Evolutionary conservation across 2,113 vertebrate genomes (phyloP).

Genomic region (Cygnus buccinator): DNA sequence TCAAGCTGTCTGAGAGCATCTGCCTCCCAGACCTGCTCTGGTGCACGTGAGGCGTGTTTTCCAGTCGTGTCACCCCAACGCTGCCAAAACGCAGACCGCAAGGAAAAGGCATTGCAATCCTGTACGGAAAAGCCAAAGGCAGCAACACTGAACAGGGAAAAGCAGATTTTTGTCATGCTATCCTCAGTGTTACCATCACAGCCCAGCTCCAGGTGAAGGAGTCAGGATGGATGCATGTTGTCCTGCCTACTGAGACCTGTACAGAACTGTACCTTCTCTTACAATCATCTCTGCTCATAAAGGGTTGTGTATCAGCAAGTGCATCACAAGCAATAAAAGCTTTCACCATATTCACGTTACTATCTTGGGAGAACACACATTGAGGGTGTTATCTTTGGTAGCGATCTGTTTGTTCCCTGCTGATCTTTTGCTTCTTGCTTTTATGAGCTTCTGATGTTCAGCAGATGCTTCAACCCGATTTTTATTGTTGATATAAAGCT

Average conservation of each 20-base stretch:
- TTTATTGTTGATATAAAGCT: background rate
- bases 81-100: background rate
- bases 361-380: background rate
- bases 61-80: background rate
- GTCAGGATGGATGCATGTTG: fast-evolving
- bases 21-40: background rate
- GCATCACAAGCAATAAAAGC: background rate
- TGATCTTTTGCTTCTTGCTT: background rate
- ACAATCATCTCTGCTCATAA: background rate
- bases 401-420: background rate
- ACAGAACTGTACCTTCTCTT: background rate
- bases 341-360: background rate
- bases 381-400: background rate
- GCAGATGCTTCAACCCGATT: background rate
- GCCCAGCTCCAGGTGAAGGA: background rate
- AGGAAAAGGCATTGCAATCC: background rate
- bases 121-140: background rate
- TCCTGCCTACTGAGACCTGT: background rate
- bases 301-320: background rate
- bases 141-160: background rate
- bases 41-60: background rate
- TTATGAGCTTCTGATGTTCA: background rate
- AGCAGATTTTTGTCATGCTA: background rate
- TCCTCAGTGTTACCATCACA: background rate
- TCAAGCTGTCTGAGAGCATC: background rate